Evolutionary conservation across 37 sponge, comb jelly and placozoan genomes (phyloP).

Genomic region (Oscarella lobularis): DNA sequence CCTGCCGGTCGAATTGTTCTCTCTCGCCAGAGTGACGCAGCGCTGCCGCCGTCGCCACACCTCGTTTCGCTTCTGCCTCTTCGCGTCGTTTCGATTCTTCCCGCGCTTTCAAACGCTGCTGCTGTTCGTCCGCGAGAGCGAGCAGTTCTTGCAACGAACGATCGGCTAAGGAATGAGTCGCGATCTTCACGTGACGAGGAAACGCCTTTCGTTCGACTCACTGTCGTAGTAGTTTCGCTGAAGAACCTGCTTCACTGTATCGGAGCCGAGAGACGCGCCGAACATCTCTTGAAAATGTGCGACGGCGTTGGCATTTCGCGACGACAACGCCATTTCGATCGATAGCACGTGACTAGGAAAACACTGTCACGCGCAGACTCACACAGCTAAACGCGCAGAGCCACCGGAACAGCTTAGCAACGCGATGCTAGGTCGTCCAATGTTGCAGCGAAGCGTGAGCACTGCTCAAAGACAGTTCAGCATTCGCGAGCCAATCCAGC

Average conservation of each 20-base stretch:
- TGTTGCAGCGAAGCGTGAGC: not conserved
- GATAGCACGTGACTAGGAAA: too few species aligned
- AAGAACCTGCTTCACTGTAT: not conserved
- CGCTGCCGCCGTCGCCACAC: too few species aligned
- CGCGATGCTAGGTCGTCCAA: not conserved
- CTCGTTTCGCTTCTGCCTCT: too few species aligned
- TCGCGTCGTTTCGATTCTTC: not conserved
- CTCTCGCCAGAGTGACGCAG: too few species aligned
- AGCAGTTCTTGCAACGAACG: not conserved
- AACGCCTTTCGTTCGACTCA: too few species aligned
- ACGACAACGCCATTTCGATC: not conserved
- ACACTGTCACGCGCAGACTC: too few species aligned
- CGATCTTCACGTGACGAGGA: not conserved
- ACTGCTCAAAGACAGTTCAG: slow-evolving; percentile 3
- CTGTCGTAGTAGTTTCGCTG: not conserved
- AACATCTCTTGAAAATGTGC: not conserved
- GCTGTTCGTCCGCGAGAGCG: not conserved
- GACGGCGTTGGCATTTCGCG: not conserved
- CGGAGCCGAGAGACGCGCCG: not conserved
- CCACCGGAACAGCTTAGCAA: not conserved
- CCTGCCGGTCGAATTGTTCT: too few species aligned
- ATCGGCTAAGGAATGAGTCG: not conserved
- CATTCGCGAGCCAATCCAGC: not conserved
- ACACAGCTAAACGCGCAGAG: not conserved
- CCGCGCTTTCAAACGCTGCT: not conserved